Evolutionary conservation across 2,888 invertebrate species (phyloP).

Genomic region (Electrophaes corylata): DNA sequence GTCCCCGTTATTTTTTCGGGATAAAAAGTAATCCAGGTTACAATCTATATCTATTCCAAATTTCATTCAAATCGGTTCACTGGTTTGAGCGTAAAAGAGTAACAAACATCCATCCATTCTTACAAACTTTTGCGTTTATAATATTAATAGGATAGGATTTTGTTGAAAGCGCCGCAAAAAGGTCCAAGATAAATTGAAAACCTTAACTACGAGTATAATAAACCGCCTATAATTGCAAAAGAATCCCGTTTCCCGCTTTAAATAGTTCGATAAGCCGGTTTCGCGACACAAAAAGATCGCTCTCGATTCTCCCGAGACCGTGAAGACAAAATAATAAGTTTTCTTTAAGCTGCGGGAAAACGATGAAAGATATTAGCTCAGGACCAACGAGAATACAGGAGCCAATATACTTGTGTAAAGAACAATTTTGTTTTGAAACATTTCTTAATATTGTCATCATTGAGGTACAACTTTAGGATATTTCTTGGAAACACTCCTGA

Average conservation of each 20-base stretch:
- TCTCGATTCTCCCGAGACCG: conserved; percentile 33
- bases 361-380: conserved; percentile 40
- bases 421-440: conserved; percentile 30
- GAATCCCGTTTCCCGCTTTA: conserved; percentile 32
- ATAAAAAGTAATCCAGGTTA: no score
- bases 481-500: background rate
- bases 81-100: no score
- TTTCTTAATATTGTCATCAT: conserved; percentile 23
- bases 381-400: conserved; percentile 35
- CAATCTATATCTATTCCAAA: no score
- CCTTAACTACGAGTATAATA: conserved; percentile 17
- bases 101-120: no score
- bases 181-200: background rate
- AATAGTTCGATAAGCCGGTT: conserved; percentile 38
- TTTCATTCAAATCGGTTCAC: no score
- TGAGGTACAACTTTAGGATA: conserved; percentile 9
- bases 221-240: conserved; percentile 25
- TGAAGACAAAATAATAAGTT: conserved; percentile 44
- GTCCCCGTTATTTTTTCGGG: no score
- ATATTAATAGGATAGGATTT: no score
- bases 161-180: background rate
- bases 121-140: no score
- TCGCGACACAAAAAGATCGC: conserved; percentile 38
- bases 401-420: conserved; percentile 38
- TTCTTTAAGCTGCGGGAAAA: conserved; percentile 42